phyloP scores from a whole-genome alignment of 2,113 vertebrate species.

The Pangasianodon gigas region DNA sequence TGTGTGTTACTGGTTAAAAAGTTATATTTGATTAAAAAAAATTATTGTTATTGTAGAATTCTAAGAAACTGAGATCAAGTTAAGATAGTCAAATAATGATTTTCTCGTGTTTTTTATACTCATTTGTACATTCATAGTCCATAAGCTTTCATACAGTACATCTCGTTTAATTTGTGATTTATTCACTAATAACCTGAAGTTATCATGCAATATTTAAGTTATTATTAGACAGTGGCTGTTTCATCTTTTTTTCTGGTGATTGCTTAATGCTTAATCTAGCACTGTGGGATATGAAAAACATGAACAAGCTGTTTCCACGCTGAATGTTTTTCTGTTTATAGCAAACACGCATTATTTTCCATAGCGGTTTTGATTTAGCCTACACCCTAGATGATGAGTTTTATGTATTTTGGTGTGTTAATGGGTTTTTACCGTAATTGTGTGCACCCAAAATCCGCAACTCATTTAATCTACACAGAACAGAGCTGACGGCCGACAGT shows the following conservation, averaged over 20 bases:
- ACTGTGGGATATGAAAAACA: slow-evolving; percentile 10
- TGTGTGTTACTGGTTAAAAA: too few relatives aligned
- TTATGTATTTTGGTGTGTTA: slow-evolving; percentile 17
- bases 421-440: slow-evolving; percentile 30
- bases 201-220: neutral
- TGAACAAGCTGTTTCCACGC: neutral
- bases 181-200: neutral
- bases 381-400: neutral
- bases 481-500: slow-evolving; percentile 2
- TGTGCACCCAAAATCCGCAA: neutral
- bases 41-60: too few relatives aligned
- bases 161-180: neutral
- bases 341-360: neutral
- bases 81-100: neutral
- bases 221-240: neutral
- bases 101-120: neutral
- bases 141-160: neutral
- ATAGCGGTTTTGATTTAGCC: neutral
- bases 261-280: slow-evolving; percentile 11
- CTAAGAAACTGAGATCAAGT: neutral
- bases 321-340: neutral
- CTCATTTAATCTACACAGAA: slow-evolving; percentile 29
- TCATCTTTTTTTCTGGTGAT: neutral
- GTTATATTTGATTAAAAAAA: too few relatives aligned
- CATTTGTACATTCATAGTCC: neutral